These are phyloP conservation scores for Cranoglanis bouderius DNA, from an alignment of 2,113 vertebrate genomes.

Conservation along the genomic window DNA sequence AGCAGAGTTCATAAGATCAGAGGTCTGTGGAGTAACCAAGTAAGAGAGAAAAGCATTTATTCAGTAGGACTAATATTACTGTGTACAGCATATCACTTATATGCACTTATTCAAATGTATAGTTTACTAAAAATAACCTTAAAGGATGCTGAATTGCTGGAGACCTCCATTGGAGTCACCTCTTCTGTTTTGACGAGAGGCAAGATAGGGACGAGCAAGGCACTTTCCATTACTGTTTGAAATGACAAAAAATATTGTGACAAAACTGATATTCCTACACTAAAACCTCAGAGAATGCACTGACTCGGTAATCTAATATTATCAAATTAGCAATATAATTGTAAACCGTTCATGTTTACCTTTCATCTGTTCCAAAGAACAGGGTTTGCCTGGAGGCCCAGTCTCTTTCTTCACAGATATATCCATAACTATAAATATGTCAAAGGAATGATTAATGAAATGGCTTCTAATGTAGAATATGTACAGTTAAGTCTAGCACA, in stretches of 20 bases:
- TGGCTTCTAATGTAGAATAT: background rate
- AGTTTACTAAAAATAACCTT: slow-evolving; percentile 50
- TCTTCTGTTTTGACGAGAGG: slow-evolving; percentile 92
- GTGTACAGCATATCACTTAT: background rate
- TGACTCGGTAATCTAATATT: background rate
- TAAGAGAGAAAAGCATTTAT: slow-evolving; percentile 24
- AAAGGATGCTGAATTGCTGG: slow-evolving; percentile 80
- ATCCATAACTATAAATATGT: slow-evolving; percentile 66
- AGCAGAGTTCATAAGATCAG: slow-evolving; percentile 78
- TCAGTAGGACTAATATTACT: background rate
- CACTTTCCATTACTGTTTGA: slow-evolving; percentile 79
- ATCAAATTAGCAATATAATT: background rate
- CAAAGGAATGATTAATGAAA: background rate
- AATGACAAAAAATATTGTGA: slow-evolving; percentile 40
- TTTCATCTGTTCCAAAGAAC: slow-evolving; percentile 93
- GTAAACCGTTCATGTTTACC: slow-evolving; percentile 67
- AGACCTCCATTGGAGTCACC: slow-evolving; percentile 94
- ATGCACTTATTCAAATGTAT: background rate
- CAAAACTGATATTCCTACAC: background rate
- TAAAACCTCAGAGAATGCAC: background rate
- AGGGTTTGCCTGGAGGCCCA: slow-evolving; percentile 86
- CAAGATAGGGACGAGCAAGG: slow-evolving; percentile 85
- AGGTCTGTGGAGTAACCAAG: slow-evolving; percentile 67
- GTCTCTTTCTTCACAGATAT: slow-evolving; percentile 92
- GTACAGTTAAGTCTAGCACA: background rate